These are phyloP conservation scores for Galerucella pusilla DNA, from an alignment of 2,888 invertebrate species.

Conservation along the genomic window DNA sequence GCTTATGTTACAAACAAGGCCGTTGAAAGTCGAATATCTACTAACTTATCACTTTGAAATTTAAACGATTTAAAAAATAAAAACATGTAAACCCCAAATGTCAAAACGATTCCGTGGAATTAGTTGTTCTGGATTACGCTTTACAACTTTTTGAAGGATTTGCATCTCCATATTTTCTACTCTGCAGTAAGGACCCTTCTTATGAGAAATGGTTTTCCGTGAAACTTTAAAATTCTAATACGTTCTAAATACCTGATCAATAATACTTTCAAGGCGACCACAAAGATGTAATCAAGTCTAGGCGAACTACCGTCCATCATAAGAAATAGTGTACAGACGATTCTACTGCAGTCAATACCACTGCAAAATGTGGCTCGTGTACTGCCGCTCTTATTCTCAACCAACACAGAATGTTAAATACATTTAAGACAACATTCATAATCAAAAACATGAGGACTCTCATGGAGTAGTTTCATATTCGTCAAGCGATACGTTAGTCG, in stretches of 20 bases:
- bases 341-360: too few species aligned
- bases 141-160: background rate
- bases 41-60: background rate
- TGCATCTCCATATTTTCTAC: slow-evolving; percentile 1
- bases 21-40: background rate
- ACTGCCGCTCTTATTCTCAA: too few species aligned
- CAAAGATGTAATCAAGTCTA: too few species aligned
- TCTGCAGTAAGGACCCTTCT: background rate
- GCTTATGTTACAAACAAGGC: slow-evolving; percentile 2
- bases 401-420: too few species aligned
- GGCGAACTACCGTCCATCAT: too few species aligned
- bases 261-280: background rate
- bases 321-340: too few species aligned
- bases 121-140: background rate
- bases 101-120: background rate
- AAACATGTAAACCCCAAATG: background rate
- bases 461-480: too few species aligned
- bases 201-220: background rate
- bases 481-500: too few species aligned
- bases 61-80: background rate
- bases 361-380: too few species aligned
- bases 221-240: background rate
- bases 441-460: too few species aligned
- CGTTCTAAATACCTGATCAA: background rate
- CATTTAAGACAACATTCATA: too few species aligned